These are phyloP conservation scores for Psix sp. DNA, from an alignment of 1,140 invertebrate genomes.

Conservation along the genomic window DNA sequence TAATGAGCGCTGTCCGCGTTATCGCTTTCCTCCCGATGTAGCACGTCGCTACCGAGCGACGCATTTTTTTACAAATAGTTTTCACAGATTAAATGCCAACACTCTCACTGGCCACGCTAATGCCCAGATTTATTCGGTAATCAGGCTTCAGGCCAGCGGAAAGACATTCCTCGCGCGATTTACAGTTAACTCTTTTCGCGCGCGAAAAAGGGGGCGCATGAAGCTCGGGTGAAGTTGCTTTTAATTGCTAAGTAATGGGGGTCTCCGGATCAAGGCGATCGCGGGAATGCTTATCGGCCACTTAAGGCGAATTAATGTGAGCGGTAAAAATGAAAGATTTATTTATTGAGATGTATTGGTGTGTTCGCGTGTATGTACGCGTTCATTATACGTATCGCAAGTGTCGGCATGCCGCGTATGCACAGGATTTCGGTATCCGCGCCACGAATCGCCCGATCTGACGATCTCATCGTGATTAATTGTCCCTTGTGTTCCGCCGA, in stretches of 20 bases:
- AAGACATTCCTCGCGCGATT: too few species aligned
- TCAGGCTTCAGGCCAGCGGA: too few species aligned
- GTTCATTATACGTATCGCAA: conserved; percentile 56
- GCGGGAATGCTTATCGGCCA: conserved; percentile 6
- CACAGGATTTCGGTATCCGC: conserved; percentile 54
- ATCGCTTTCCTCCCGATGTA: conserved; percentile 77
- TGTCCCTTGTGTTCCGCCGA: conserved; percentile 57
- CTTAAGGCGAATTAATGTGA: conserved; percentile 38
- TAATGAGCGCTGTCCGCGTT: conserved; percentile 72
- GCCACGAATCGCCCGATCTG: conserved; percentile 53
- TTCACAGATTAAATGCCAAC: conserved; percentile 59
- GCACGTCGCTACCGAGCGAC: conserved; percentile 65
- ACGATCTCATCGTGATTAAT: conserved; percentile 62
- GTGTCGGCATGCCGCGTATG: conserved; percentile 54
- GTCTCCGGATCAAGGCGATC: conserved; percentile 9
- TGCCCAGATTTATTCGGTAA: too few species aligned
- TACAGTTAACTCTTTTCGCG: neutral
- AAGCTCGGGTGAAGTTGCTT: neutral
- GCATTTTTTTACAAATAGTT: conserved; percentile 72
- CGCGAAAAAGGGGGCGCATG: too few species aligned
- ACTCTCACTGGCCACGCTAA: neutral
- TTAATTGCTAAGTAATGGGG: conserved; percentile 23
- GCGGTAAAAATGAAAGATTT: conserved; percentile 43
- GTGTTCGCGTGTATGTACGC: conserved; percentile 10
- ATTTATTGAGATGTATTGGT: conserved; percentile 46